A percentile compares a stretch with the other conserved stretches of the same genome.
Conservation (phyloP, 92 coral and sea anemone genomes). For the Muricea muricata region DNA sequence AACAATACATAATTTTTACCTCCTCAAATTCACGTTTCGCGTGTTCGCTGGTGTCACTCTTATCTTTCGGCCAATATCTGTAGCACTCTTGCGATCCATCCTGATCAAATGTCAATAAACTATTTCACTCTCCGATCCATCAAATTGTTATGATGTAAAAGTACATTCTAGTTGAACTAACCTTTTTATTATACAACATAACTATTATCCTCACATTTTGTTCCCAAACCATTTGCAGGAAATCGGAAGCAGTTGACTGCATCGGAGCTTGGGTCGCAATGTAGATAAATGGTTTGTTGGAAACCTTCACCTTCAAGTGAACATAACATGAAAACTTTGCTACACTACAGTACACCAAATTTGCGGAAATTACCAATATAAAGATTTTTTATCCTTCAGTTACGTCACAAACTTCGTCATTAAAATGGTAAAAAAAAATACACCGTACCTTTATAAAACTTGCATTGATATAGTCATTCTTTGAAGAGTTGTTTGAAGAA, state of each 20-base stretch:
- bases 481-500: conserved; percentile 69
- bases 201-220: conserved; percentile 86
- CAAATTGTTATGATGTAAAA: no score
- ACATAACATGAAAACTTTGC: no score
- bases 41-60: conserved; percentile 39
- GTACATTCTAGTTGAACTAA: no score
- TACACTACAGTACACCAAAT: no score
- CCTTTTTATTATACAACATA: conserved; percentile 92
- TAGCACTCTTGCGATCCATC: conserved; percentile 59
- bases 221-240: conserved; percentile 99
- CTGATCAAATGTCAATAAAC: not conserved
- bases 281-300: conserved; percentile 75
- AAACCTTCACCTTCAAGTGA: conserved; percentile 72
- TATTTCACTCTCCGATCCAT: no score
- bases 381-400: no score
- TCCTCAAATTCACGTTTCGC: conserved; percentile 15
- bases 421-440: not conserved
- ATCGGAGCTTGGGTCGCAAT: conserved; percentile 96
- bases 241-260: conserved; percentile 79
- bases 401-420: not conserved
- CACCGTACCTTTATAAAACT: conserved; percentile 77
- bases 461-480: conserved; percentile 91
- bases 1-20: conserved; percentile 5
- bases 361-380: no score
- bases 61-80: conserved; percentile 91